A percentile compares a stretch with the other conserved stretches of the same genome.
phyloP scores from a whole-genome alignment of 1,140 invertebrate genomes.

The Bombus balteatus region DNA sequence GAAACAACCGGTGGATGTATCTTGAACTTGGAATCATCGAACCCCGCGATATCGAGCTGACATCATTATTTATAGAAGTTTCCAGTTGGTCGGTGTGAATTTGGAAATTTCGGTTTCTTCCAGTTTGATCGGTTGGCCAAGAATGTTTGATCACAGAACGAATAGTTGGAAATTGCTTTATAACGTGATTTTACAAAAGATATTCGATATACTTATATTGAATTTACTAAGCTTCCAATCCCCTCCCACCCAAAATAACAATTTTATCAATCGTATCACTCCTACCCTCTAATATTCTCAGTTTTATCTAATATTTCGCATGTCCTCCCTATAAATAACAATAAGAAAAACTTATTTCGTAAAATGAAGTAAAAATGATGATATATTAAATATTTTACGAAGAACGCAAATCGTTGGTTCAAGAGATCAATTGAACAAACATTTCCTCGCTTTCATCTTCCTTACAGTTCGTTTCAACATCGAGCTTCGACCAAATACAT shows the following conservation, averaged over 20 bases:
- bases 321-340: too few relatives aligned
- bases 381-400: neutral
- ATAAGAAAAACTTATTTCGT: too few relatives aligned
- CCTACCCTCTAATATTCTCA: too few relatives aligned
- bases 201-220: neutral
- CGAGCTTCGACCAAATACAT: neutral
- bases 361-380: neutral
- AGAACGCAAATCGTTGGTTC: neutral
- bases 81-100: conserved; percentile 20
- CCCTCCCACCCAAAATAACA: too few relatives aligned
- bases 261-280: too few relatives aligned
- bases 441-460: too few relatives aligned
- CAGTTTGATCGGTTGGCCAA: neutral
- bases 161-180: neutral
- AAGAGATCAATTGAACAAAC: too few relatives aligned
- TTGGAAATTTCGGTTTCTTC: conserved; percentile 30
- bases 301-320: too few relatives aligned
- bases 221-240: neutral
- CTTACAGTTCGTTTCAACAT: neutral
- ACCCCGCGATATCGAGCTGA: conserved; percentile 50
- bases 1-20: conserved; percentile 26
- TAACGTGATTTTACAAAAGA: too few relatives aligned
- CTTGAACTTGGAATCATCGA: conserved; percentile 36
- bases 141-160: neutral
- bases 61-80: conserved; percentile 56